phyloP scores from a whole-genome alignment of 2,113 vertebrate genomes.

The Festucalex cinctus region DNA sequence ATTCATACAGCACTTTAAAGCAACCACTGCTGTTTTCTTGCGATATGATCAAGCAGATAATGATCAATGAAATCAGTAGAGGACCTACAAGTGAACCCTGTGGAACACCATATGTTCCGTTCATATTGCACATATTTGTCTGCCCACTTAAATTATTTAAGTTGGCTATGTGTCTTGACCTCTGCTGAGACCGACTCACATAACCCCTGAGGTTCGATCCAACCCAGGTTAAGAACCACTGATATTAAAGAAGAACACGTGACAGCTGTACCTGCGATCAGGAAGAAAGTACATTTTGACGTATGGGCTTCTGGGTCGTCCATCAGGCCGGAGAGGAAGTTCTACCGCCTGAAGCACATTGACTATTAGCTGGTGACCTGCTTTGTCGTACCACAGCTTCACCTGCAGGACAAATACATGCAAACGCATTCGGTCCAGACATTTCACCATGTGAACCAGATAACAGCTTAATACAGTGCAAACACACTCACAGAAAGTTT shows the following conservation, averaged over 20 bases:
- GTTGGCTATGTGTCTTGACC: too few relatives aligned
- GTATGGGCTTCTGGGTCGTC: conserved; percentile 92
- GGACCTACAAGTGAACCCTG: too few relatives aligned
- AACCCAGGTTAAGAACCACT: too few relatives aligned
- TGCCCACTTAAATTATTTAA: too few relatives aligned
- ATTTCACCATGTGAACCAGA: neutral
- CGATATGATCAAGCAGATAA: too few relatives aligned
- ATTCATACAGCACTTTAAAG: too few relatives aligned
- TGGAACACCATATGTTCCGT: too few relatives aligned
- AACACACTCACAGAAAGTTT: conserved; percentile 85
- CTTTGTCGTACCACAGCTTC: conserved; percentile 98
- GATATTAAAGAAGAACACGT: neutral
- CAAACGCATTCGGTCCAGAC: conserved; percentile 3
- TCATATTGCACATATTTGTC: too few relatives aligned
- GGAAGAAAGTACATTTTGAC: conserved; percentile 99
- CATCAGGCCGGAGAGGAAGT: conserved; percentile 84
- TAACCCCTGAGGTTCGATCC: too few relatives aligned
- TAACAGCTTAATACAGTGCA: neutral
- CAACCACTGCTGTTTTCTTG: too few relatives aligned
- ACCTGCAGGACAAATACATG: conserved; percentile 70
- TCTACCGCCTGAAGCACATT: conserved; percentile 92
- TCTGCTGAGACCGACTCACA: too few relatives aligned
- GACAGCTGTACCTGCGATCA: conserved; percentile 74
- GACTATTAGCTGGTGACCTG: conserved; percentile 93
- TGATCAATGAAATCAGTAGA: too few relatives aligned